These are phyloP conservation scores for Sebastes paucispinis DNA, from an alignment of 2,797 vertebrate species.

Conservation along the genomic window DNA sequence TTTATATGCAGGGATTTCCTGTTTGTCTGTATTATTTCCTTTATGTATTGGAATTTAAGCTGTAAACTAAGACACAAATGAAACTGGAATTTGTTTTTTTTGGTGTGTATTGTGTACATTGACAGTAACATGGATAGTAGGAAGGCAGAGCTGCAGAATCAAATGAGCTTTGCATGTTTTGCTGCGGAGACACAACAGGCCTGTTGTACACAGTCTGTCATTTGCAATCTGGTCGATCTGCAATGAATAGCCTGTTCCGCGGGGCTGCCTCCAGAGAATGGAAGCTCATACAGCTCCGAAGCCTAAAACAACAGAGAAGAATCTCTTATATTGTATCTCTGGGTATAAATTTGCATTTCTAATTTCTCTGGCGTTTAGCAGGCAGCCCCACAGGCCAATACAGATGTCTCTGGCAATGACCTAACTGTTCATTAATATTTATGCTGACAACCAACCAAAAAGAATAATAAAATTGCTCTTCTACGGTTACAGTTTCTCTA, in stretches of 20 bases:
- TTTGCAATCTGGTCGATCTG: slow-evolving; percentile 80
- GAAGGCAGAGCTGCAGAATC: slow-evolving; percentile 55
- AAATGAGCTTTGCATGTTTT: slow-evolving; percentile 73
- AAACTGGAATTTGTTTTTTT: slow-evolving; percentile 3
- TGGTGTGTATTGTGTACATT: slow-evolving; percentile 23
- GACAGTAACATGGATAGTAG: slow-evolving; percentile 40
- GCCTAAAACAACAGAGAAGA: slow-evolving; percentile 75
- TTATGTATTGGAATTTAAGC: slow-evolving; percentile 21
- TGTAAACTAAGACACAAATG: slow-evolving; percentile 6
- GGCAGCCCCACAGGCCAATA: slow-evolving; percentile 74
- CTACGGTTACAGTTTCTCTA: slow-evolving; percentile 67
- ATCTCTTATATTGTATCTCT: slow-evolving; percentile 77
- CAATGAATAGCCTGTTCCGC: slow-evolving; percentile 75
- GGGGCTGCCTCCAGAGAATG: slow-evolving; percentile 76
- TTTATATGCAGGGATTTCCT: slow-evolving; percentile 1
- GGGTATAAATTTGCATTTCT: slow-evolving; percentile 81
- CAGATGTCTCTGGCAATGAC: slow-evolving; percentile 82
- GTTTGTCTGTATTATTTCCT: slow-evolving; percentile 15
- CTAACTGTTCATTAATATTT: slow-evolving; percentile 83
- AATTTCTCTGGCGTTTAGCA: slow-evolving; percentile 77
- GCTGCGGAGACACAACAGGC: slow-evolving; percentile 71
- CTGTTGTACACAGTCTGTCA: slow-evolving; percentile 74
- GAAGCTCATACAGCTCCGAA: slow-evolving; percentile 64
- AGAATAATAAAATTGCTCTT: slow-evolving; percentile 74
- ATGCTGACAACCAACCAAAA: slow-evolving; percentile 80